phyloP scores from a whole-genome alignment of 2,113 vertebrate genomes.

The Xiphophorus maculatus region DNA sequence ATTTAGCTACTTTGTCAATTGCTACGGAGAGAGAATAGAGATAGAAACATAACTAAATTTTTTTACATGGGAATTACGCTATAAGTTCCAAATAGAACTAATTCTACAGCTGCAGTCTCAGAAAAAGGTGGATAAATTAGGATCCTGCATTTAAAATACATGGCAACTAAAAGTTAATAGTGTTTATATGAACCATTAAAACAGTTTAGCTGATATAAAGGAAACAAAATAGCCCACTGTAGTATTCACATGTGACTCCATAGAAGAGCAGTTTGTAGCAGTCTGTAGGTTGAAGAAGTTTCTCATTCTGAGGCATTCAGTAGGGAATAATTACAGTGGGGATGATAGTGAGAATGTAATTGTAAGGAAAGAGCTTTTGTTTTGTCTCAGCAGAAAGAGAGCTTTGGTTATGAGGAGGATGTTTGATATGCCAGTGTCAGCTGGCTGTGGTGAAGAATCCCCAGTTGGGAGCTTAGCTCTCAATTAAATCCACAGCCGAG shows the following conservation, averaged over 20 bases:
- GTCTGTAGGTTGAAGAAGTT: slow-evolving; percentile 21
- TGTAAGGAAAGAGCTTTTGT: slow-evolving; percentile 36
- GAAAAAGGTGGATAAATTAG: neutral
- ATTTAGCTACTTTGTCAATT: too few relatives aligned
- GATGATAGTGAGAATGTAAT: slow-evolving; percentile 38
- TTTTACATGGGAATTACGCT: too few relatives aligned
- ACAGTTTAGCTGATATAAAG: neutral
- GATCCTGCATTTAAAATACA: neutral
- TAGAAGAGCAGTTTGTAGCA: neutral
- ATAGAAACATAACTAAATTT: too few relatives aligned
- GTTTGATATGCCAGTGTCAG: slow-evolving; percentile 65
- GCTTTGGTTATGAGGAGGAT: slow-evolving; percentile 51
- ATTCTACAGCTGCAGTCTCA: neutral
- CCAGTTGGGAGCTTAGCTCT: slow-evolving; percentile 68
- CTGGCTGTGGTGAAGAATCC: slow-evolving; percentile 52
- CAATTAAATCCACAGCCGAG: slow-evolving; percentile 71
- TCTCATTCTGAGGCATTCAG: slow-evolving; percentile 4
- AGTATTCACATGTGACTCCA: neutral
- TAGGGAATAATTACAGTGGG: slow-evolving; percentile 41
- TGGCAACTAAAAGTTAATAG: neutral
- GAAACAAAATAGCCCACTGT: neutral
- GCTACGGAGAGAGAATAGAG: too few relatives aligned
- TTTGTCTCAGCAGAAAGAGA: slow-evolving; percentile 60
- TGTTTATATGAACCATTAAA: neutral
- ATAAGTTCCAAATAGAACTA: too few relatives aligned